Conservation (phyloP, 2,797 vertebrate genomes). For the Clamator glandarius region DNA sequence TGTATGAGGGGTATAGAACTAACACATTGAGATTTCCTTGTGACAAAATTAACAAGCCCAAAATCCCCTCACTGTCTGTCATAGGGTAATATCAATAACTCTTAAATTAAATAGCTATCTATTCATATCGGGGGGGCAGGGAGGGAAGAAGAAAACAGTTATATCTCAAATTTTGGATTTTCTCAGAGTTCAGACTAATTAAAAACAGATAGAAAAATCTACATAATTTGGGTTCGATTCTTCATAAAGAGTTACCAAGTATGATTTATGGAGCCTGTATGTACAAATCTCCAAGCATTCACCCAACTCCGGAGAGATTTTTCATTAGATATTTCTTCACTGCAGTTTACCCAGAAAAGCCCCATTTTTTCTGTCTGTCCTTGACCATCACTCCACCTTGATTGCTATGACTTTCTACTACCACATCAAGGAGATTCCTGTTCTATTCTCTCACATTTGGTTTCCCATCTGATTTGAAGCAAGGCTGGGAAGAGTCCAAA, state of each 20-base stretch:
- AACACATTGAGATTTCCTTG: background rate
- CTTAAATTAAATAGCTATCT: background rate
- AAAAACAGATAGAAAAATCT: background rate
- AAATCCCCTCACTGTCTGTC: background rate
- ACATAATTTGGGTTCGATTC: background rate
- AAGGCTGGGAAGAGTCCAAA: background rate
- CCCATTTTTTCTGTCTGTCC: background rate
- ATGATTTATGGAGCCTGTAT: background rate
- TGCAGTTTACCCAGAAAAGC: background rate
- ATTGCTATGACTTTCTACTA: background rate
- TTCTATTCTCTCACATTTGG: background rate
- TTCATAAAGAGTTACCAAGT: background rate
- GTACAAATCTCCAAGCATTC: background rate
- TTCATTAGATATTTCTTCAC: background rate
- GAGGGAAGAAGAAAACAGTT: background rate
- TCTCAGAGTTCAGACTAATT: background rate
- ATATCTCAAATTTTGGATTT: background rate
- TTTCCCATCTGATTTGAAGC: background rate
- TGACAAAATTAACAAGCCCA: background rate
- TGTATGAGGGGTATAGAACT: background rate
- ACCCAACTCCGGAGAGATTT: background rate
- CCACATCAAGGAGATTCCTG: background rate
- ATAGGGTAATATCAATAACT: background rate
- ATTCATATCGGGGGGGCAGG: background rate
- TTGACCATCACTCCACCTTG: background rate